These are phyloP conservation scores for Champsocephalus esox DNA, from an alignment of 2,797 vertebrate species.

Conservation along the genomic window DNA sequence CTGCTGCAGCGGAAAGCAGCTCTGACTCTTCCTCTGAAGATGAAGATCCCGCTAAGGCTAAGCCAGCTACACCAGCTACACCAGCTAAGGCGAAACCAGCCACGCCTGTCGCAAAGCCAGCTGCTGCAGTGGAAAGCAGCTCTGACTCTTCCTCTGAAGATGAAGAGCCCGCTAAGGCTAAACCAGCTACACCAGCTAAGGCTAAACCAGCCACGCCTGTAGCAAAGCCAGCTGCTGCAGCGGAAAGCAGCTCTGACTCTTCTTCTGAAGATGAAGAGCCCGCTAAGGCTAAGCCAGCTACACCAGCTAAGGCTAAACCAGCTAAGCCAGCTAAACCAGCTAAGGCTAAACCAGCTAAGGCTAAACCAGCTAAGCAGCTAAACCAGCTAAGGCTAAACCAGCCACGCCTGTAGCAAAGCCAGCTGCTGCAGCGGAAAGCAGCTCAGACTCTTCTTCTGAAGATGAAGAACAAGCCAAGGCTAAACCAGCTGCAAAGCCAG, in stretches of 20 bases:
- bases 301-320: slow-evolving; percentile 44
- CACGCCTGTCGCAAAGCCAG: slow-evolving; percentile 32
- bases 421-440: slow-evolving; percentile 53
- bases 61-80: slow-evolving; percentile 5
- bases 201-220: background rate
- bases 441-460: slow-evolving; percentile 70
- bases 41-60: slow-evolving; percentile 57
- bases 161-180: slow-evolving; percentile 57
- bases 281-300: background rate
- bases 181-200: slow-evolving; percentile 24
- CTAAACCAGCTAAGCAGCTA: slow-evolving; percentile 49
- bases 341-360: slow-evolving; percentile 12
- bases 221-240: slow-evolving; percentile 7
- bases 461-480: slow-evolving; percentile 52
- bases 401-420: slow-evolving; percentile 35
- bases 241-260: slow-evolving; percentile 62
- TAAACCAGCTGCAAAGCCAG: slow-evolving; percentile 56
- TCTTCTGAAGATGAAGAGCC: slow-evolving; percentile 73
- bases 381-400: background rate
- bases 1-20: slow-evolving; percentile 49
- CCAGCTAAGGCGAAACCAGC: slow-evolving; percentile 8
- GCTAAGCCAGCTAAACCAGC: slow-evolving; percentile 37
- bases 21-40: slow-evolving; percentile 69
- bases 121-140: slow-evolving; percentile 49
- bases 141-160: slow-evolving; percentile 69